Evolutionary conservation across 2,888 invertebrate species (phyloP), one percentile per base, ranked within the genome.

Genomic region (Melikaiella ostensackeni): DNA sequence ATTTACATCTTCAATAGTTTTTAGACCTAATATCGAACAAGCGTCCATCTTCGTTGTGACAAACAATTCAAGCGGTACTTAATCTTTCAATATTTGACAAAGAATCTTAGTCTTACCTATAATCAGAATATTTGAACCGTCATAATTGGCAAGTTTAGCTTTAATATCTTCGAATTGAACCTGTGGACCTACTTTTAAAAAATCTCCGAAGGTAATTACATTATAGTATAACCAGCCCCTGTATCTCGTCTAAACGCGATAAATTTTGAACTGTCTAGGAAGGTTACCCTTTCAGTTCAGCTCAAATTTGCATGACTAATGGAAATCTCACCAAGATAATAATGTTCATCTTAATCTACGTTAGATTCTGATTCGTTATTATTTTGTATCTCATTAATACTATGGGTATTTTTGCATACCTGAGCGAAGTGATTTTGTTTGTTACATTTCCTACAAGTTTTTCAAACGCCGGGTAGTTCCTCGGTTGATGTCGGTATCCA

Each of bases 181-280:
- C n/a, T n/a, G n/a, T n/a, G n/a, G n/a, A n/a, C n/a, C n/a, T n/a
- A n/a, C n/a, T n/a, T n/a, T n/a, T n/a, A 42, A 3, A 57, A 21
- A 35, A 38, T 74, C 59, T 59, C 9, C 9, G 7, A 33, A 19
- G 8, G 42, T 42, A n/a, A 59, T 74, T 55, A 74, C 38, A 21
- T 59, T n/a, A n/a, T n/a, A n/a, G n/a, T 57, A 59, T 27, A 74
- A 8, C 5, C 74, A 46, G 79, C 75, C 2, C 79, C 79, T 21
- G 75, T 75, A 33, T 76, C 79, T 19, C 76, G 30, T 27, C 75
- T 76, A 35, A 79, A 76, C 61, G 61, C 55, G 11, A 76, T 30
- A 7, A 9, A 57, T 70, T 62, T 63, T 1, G 30, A 24, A 19
- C n/a, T 59, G 11, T 80, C 63, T 24, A 66, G 35, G 50, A 77